phyloP scores from a whole-genome alignment of 2,888 invertebrate genomes.

The Hyalella azteca region DNA sequence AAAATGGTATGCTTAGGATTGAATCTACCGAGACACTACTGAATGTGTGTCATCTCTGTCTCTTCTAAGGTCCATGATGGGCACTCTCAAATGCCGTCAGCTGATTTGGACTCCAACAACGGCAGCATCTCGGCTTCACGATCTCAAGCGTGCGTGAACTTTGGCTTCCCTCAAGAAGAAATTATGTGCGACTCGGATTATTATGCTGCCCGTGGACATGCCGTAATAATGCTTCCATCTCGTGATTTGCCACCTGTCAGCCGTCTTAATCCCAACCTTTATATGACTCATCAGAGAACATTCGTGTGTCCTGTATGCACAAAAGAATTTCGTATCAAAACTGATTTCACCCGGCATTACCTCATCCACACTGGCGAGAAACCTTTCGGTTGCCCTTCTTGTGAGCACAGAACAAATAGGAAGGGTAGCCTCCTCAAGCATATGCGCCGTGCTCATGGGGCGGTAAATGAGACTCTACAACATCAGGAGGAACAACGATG shows the following conservation, averaged over 20 bases:
- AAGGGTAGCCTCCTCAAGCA: neutral
- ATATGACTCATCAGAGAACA: neutral
- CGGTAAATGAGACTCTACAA: too few species aligned
- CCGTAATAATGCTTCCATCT: too few species aligned
- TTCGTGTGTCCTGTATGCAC: conserved; percentile 10
- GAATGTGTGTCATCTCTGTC: conserved; percentile 13
- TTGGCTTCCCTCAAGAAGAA: neutral
- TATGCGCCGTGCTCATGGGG: neutral
- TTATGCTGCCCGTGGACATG: too few species aligned
- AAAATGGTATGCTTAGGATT: too few species aligned
- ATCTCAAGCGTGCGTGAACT: neutral
- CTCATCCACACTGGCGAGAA: conserved; percentile 13
- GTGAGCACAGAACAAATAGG: conserved; percentile 12
- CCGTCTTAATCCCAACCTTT: neutral
- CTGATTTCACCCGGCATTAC: conserved; percentile 18
- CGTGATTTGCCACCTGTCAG: neutral
- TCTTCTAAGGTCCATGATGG: conserved; percentile 2
- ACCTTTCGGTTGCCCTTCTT: neutral
- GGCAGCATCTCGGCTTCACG: neutral
- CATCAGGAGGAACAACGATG: too few species aligned
- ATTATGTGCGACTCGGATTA: too few species aligned
- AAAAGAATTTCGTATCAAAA: conserved; percentile 1
- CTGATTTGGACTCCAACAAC: neutral
- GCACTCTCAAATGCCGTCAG: neutral
- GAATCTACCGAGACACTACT: neutral